phyloP scores from a whole-genome alignment of 2,888 invertebrate species.

The Phengaris alcon region DNA sequence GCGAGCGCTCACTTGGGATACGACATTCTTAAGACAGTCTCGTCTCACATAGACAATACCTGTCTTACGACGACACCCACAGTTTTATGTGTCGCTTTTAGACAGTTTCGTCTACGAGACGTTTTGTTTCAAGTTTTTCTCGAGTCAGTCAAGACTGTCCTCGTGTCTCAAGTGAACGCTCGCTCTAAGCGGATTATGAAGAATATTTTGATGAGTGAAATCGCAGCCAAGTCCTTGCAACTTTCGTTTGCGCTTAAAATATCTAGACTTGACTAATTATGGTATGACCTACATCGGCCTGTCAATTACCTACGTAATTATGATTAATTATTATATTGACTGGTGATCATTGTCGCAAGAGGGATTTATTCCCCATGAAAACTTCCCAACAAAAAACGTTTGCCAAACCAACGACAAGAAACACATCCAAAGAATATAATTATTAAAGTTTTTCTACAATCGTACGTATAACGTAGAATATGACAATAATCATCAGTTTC shows the following conservation, averaged over 20 bases:
- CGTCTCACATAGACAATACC: too few species aligned
- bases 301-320: slow-evolving; percentile 2
- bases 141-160: too few species aligned
- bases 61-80: too few species aligned
- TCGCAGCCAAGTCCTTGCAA: slow-evolving; percentile 47
- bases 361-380: too few species aligned
- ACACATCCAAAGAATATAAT: too few species aligned
- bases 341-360: background rate
- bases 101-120: too few species aligned
- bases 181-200: too few species aligned
- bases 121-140: too few species aligned
- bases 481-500: background rate
- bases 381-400: background rate
- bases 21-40: too few species aligned
- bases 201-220: slow-evolving; percentile 33
- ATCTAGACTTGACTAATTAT: slow-evolving; percentile 26
- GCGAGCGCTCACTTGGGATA: too few species aligned
- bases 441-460: background rate
- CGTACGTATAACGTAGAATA: background rate
- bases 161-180: too few species aligned
- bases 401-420: background rate
- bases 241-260: slow-evolving; percentile 14
- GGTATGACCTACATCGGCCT: background rate
- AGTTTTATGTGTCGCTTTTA: too few species aligned
- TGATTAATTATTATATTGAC: slow-evolving; percentile 1